Evolutionary conservation across 2,113 vertebrate species (phyloP), one percentile per base, ranked within the genome.

Genomic region (Tychaedon coryphoeus): DNA sequence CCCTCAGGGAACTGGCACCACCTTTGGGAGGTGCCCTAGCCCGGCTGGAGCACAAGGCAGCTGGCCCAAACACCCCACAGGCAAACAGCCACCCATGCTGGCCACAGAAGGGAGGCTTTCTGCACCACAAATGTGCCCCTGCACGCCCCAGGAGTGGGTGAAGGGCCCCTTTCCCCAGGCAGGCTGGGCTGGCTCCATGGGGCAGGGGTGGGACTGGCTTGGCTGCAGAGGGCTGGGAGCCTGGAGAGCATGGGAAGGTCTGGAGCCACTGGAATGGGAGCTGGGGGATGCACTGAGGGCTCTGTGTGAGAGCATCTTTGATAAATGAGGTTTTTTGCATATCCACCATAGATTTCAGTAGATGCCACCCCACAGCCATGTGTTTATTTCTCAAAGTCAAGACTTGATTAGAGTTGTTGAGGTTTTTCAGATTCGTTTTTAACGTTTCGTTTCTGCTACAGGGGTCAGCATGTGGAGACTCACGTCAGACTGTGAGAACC

Each of bases 341-440:
- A 88, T 24, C 69, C 85, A 87, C 87, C 62, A 85, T 34, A 64
- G 74, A 85, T 95, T 94, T 86, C 86, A 81, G 86, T n/a, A 72
- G 78, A 71, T 80, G 93, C 83, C 74, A 85, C 78, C 90, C 95
- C 69, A 65, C 64, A 75, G 93, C 82, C 79, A 16, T 8, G 73
- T 65, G 51, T 93, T 96, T 96, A 94, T 97, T 96, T 95, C 88
- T 88, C 95, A 84, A 86, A 96, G 92, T 85, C 94, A 90, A 94
- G 90, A 4, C 88, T 90, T 81, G 91, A 89, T 95, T 94, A 90
- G 88, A 95, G 77, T 86, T 90, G 84, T 71, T 70, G 73, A 94
- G 78, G 89, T 50, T 95, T 95, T 90, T 92, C 93, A 72, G 72
- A 81, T 58, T 51, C 10, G 3, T 64, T 96, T 92, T 75, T 57